Conservation (phyloP, 2,888 invertebrate genomes). For the Panzeria rudis region DNA sequence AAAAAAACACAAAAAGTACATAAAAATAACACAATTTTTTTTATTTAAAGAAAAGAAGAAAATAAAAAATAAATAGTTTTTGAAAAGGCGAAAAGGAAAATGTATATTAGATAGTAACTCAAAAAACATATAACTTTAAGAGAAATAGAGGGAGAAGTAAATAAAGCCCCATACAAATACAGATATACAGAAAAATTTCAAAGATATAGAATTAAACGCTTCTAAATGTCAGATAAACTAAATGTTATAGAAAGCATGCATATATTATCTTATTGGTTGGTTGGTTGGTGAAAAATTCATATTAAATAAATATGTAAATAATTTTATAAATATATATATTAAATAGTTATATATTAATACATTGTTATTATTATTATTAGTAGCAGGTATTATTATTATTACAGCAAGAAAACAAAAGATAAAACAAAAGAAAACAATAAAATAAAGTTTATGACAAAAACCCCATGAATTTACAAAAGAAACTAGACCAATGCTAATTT, state of each 20-base stretch:
- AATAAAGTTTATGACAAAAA: constrained; percentile 30
- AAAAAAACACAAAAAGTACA: constrained; percentile 57
- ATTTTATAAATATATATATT: not conserved
- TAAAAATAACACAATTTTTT: constrained; percentile 54
- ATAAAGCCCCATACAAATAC: constrained; percentile 33
- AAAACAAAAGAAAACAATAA: not conserved
- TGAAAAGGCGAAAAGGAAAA: constrained; percentile 41
- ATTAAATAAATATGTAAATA: constrained; percentile 28
- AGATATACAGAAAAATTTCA: constrained; percentile 1
- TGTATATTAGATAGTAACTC: not conserved
- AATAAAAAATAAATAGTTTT: constrained; percentile 4
- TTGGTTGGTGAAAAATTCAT: constrained; percentile 9
- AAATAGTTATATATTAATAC: not conserved
- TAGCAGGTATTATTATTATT: constrained; percentile 3
- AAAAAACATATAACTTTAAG: not conserved
- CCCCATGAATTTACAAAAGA: constrained; percentile 37
- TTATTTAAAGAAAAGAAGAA: constrained; percentile 15
- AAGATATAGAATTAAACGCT: not conserved
- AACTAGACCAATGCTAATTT: constrained; percentile 15
- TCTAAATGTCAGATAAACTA: constrained; percentile 46
- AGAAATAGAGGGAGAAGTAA: constrained; percentile 19
- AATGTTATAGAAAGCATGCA: constrained; percentile 51
- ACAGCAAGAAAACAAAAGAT: not conserved
- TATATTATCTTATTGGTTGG: constrained; percentile 28
- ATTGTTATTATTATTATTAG: not conserved